Percentiles rank a stretch among this genome's conserved stretches.
Evolutionary conservation across 2,888 invertebrate genomes (phyloP).

Genomic region (Caenorhabditis sp.): DNA sequence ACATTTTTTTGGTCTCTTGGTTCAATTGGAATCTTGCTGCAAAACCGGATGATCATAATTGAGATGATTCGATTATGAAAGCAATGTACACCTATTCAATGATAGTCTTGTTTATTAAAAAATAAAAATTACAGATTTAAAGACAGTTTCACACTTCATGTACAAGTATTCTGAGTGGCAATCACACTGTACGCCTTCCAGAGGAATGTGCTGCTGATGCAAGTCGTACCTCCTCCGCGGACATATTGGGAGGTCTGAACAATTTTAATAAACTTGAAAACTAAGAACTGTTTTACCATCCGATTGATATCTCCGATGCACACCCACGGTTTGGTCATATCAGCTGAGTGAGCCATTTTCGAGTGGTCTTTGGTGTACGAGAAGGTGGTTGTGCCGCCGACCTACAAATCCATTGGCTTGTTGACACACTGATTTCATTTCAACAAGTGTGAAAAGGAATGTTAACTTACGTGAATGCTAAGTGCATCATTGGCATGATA

Average conservation of each 20-base stretch:
- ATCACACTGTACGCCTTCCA: slow-evolving; percentile 87
- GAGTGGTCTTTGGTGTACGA: slow-evolving; percentile 88
- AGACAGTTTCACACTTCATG: slow-evolving; percentile 4
- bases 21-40: too few relatives aligned
- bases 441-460: slow-evolving; percentile 23
- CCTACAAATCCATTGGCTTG: slow-evolving; percentile 41
- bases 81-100: too few relatives aligned
- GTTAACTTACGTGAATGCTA: slow-evolving; percentile 41
- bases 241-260: slow-evolving; percentile 88
- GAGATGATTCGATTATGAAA: slow-evolving; percentile 10
- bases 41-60: neutral
- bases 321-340: slow-evolving; percentile 86
- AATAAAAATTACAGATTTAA: neutral
- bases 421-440: slow-evolving; percentile 33
- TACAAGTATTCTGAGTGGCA: slow-evolving; percentile 65
- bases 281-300: slow-evolving; percentile 86
- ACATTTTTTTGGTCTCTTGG: too few relatives aligned
- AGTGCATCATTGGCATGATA: slow-evolving; percentile 74
- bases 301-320: slow-evolving; percentile 96
- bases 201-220: slow-evolving; percentile 87
- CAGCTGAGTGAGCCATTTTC: slow-evolving; percentile 89
- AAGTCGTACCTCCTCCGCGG: slow-evolving; percentile 92
- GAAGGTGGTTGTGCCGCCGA: slow-evolving; percentile 70
- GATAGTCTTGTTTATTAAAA: slow-evolving; percentile 1
- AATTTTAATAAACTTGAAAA: neutral